A percentile compares a stretch with the other conserved stretches of the same genome.
phyloP scores from a whole-genome alignment of 2,888 invertebrate species.

The Ferrisia virgata region DNA sequence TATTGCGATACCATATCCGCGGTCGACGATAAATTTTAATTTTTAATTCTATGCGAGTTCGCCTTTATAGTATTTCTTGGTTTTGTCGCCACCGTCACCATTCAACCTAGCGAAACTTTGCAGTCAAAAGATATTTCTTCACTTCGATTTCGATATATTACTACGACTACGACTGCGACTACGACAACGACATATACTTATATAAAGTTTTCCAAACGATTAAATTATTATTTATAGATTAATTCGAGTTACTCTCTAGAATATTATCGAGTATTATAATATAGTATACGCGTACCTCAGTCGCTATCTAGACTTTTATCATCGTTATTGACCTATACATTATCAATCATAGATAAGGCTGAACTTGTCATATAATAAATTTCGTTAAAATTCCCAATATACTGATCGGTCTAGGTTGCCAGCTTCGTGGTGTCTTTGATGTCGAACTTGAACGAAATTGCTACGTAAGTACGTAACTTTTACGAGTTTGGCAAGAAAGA shows the following conservation, averaged over 20 bases:
- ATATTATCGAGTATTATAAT: neutral
- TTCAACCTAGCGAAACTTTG: neutral
- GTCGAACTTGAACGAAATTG: too few relatives aligned
- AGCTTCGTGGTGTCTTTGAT: too few relatives aligned
- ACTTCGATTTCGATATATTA: neutral
- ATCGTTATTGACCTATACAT: neutral
- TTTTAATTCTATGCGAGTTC: conserved; percentile 16
- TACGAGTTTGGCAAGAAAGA: too few relatives aligned
- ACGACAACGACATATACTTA: too few relatives aligned
- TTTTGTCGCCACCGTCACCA: neutral
- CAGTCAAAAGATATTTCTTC: conserved; percentile 7
- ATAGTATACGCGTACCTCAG: too few relatives aligned
- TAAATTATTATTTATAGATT: conserved; percentile 12
- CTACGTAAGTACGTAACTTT: too few relatives aligned
- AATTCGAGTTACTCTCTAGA: neutral
- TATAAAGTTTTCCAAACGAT: neutral
- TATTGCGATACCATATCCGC: neutral
- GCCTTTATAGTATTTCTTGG: neutral
- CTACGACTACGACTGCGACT: too few relatives aligned
- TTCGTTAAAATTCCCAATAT: too few relatives aligned
- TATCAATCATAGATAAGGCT: neutral
- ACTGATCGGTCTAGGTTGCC: too few relatives aligned
- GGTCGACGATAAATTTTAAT: conserved; percentile 13
- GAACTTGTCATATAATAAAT: neutral
- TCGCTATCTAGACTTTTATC: neutral